These are phyloP conservation scores for Balanococcus diminutus DNA, from an alignment of 2,888 invertebrate species.

Conservation along the genomic window DNA sequence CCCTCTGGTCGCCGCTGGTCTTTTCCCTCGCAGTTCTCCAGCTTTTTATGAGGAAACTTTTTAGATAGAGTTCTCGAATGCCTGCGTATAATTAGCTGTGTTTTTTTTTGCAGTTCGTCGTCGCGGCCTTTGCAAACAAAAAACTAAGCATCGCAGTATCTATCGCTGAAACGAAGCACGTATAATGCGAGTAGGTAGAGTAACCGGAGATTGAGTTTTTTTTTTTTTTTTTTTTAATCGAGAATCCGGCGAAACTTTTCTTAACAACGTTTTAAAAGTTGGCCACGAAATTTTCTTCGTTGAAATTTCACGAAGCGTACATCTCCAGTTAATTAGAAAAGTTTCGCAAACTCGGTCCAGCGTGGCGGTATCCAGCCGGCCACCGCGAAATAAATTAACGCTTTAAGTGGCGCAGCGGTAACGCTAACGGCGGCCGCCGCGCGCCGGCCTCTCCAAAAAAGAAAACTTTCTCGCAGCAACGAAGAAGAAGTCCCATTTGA, in stretches of 20 bases:
- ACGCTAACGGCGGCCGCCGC: neutral
- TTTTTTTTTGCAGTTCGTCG: neutral
- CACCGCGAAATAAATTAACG: slow-evolving; percentile 16
- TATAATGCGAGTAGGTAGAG: too few relatives aligned
- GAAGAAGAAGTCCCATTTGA: neutral
- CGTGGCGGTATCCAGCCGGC: neutral
- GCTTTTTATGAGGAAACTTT: neutral
- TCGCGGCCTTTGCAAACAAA: neutral
- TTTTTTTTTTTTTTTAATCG: neutral
- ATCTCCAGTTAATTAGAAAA: slow-evolving; percentile 7
- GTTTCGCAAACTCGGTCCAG: neutral
- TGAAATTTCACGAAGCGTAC: neutral
- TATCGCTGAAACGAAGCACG: neutral
- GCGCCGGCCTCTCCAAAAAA: neutral
- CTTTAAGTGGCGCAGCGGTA: neutral
- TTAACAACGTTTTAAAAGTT: neutral
- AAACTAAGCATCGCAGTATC: neutral
- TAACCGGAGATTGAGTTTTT: neutral
- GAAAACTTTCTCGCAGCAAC: neutral
- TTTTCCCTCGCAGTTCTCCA: too few relatives aligned
- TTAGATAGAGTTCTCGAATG: neutral
- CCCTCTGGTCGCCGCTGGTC: too few relatives aligned
- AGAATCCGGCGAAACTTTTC: neutral
- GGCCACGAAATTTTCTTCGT: neutral
- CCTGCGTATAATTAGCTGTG: neutral